Evolutionary conservation across 2,888 invertebrate species (phyloP), one percentile per base, ranked within the genome.

Genomic region (Sinohyriopsis cumingii): DNA sequence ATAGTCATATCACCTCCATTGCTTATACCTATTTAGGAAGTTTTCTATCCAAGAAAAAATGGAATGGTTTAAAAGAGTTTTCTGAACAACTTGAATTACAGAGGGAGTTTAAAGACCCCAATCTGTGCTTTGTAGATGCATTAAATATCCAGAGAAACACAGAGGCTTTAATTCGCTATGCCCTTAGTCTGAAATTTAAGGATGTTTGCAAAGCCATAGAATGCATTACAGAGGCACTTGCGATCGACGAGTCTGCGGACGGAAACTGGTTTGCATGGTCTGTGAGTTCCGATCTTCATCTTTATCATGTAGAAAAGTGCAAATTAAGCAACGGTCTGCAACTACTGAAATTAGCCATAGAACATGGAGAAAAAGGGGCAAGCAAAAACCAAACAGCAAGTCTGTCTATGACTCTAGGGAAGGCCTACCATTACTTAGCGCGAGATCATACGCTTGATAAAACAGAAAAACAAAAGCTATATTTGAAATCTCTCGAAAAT

Each of bases 401-500:
- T 19, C 3, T 63, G 22, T 63, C n/a, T 7, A 22, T n/a, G 15
- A 28, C 28, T 18, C 20, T 63, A 2, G 63, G 53, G 1, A 28
- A 63, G 53, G 53, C 63, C 7, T 63, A 53, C 19, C 63, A 63
- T 20, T 22, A 22, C 19, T n/a, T n/a, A 63, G 63, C 33, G 3
- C 45, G 15, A 20, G 20, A 33, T 45, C 19, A 22, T 62, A 53
- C 18, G 33, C 18, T 5, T 15, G 53, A 63, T 22, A 2, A 33
- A 19, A n/a, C 5, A 22, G n/a, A 20, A 33, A 28, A 63, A 63
- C n/a, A 9, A 19, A 5, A 53, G 0, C 53, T 19, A 9, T 61
- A 55, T 60, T 55, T 55, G 7, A 61, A 59, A 60, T 55, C 67
- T 24, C 61, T 60, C 18, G 60, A 60, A 25, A 18, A 61, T 61